Percentiles rank a stretch among this genome's conserved stretches.
phyloP scores from a whole-genome alignment of 1,140 invertebrate species.

The Heliothis virescens region DNA sequence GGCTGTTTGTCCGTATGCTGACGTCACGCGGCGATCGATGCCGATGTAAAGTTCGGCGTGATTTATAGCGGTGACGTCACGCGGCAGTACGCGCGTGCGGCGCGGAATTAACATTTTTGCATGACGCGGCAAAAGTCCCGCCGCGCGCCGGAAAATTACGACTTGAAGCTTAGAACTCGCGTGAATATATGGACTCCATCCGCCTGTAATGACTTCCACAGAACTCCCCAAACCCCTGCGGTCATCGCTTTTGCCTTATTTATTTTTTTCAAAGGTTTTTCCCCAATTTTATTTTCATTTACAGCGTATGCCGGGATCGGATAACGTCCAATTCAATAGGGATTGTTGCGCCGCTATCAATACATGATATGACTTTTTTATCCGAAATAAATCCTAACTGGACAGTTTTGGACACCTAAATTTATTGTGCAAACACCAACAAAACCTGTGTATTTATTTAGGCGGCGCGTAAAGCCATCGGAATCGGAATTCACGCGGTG shows the following conservation, averaged over 20 bases:
- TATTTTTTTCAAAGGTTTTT: conserved; percentile 24
- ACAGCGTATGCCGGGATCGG: conserved; percentile 2
- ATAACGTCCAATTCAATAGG: background rate
- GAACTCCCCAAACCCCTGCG: conserved; percentile 20
- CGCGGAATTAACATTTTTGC: conserved; percentile 51
- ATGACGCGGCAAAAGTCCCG: conserved; percentile 45
- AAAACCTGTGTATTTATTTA: background rate
- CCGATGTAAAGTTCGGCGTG: conserved; percentile 33
- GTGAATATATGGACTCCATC: conserved; percentile 29
- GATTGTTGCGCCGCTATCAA: conserved; percentile 2
- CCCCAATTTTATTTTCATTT: conserved; percentile 33
- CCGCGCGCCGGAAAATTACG: conserved; percentile 32
- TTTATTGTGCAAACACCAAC: background rate
- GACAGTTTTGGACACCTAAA: background rate
- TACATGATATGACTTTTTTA: background rate
- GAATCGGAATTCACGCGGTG: background rate
- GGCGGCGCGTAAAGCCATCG: background rate
- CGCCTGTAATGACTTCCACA: conserved; percentile 32
- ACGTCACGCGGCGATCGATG: conserved; percentile 38
- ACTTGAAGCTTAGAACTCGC: conserved; percentile 26
- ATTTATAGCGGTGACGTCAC: conserved; percentile 36
- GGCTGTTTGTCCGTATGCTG: conserved; percentile 24
- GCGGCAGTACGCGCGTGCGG: background rate
- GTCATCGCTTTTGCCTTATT: conserved; percentile 38
- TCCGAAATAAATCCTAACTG: background rate